These are phyloP conservation scores for Phyllotis vaccarum DNA, from an alignment of 2,797 vertebrate genomes.

Conservation along the genomic window DNA sequence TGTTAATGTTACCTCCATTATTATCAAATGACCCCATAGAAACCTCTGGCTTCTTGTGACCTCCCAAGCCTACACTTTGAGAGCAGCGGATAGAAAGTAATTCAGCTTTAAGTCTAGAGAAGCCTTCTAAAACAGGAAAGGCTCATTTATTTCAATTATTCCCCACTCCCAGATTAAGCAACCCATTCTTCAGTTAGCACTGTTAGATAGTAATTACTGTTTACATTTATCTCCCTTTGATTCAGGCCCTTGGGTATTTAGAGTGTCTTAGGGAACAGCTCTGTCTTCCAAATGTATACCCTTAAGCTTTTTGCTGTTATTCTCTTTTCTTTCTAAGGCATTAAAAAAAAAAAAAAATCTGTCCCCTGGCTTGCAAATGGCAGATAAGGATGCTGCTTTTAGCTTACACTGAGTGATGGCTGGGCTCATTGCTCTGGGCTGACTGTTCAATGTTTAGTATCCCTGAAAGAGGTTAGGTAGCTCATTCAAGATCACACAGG, in stretches of 20 bases:
- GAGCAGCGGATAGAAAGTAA: background rate
- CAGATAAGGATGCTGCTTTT: background rate
- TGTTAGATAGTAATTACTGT: background rate
- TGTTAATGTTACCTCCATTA: background rate
- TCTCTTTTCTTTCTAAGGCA: background rate
- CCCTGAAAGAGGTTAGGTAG: background rate
- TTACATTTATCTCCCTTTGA: background rate
- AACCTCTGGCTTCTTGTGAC: background rate
- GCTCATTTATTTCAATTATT: background rate
- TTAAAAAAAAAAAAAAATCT: background rate
- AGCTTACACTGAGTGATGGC: background rate
- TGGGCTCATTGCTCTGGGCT: background rate
- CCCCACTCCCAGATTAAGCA: background rate
- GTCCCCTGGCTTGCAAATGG: background rate
- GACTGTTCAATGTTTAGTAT: background rate
- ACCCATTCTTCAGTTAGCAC: background rate
- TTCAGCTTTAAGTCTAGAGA: background rate
- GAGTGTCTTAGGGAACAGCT: background rate
- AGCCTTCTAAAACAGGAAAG: background rate
- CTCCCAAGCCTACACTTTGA: background rate
- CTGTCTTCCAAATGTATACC: background rate
- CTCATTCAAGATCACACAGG: background rate
- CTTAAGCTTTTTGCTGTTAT: background rate
- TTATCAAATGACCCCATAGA: background rate
- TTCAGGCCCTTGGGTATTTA: background rate